phyloP scores from a whole-genome alignment of 2,797 vertebrate genomes.

The Hyperoplus lanceolatus region DNA sequence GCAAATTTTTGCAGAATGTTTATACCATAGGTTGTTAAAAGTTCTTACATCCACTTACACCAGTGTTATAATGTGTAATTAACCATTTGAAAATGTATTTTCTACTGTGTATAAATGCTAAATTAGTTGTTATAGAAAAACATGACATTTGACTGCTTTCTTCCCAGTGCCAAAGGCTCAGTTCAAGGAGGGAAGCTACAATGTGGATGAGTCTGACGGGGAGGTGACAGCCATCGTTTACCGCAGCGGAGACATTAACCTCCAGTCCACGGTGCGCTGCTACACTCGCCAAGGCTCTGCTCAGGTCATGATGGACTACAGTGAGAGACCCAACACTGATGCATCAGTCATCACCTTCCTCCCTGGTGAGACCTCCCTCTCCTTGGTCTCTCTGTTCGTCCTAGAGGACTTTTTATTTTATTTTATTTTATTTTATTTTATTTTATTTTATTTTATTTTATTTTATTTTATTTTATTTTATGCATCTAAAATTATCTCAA shows the following conservation, averaged over 20 bases:
- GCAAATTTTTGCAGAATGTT: too few relatives aligned
- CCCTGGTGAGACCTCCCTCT: slow-evolving; percentile 78
- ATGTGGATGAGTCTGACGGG: slow-evolving; percentile 86
- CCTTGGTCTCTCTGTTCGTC: too few relatives aligned
- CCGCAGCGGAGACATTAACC: slow-evolving; percentile 86
- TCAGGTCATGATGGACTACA: slow-evolving; percentile 90
- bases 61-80: too few relatives aligned
- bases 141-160: not conserved
- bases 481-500: not conserved
- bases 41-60: too few relatives aligned
- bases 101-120: too few relatives aligned
- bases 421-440: too few relatives aligned
- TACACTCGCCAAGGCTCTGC: slow-evolving; percentile 90
- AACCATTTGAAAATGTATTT: too few relatives aligned
- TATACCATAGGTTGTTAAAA: too few relatives aligned
- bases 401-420: too few relatives aligned
- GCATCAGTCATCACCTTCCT: slow-evolving; percentile 87
- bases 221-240: slow-evolving; percentile 82
- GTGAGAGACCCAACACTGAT: slow-evolving; percentile 88
- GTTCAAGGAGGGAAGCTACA: slow-evolving; percentile 86
- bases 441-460: too few relatives aligned
- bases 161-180: slow-evolving; percentile 88
- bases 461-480: too few relatives aligned
- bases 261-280: slow-evolving; percentile 84
- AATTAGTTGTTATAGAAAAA: not conserved